Percentiles rank a stretch among this genome's conserved stretches.
phyloP scores from a whole-genome alignment of 2,888 invertebrate genomes.

The Balanococcus diminutus region DNA sequence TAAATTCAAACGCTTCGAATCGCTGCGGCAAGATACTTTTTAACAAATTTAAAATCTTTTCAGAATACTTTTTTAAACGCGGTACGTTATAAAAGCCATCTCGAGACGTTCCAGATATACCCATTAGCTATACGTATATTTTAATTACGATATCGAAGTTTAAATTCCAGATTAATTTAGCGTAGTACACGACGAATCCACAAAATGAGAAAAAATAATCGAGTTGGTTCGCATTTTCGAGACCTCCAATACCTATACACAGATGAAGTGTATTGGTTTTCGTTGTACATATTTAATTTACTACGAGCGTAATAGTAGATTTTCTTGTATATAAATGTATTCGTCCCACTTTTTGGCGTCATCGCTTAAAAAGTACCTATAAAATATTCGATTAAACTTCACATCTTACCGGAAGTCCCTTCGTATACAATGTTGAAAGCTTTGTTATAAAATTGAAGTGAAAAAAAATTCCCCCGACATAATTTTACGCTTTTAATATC shows the following conservation, averaged over 20 bases:
- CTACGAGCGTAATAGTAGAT: not conserved
- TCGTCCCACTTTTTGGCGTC: not conserved
- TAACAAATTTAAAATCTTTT: slow-evolving; percentile 23
- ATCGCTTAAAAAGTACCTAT: not conserved
- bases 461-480: not conserved
- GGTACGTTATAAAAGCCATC: not conserved
- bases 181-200: not conserved
- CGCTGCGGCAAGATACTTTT: not conserved
- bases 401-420: not conserved
- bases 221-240: not conserved
- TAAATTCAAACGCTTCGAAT: slow-evolving; percentile 19
- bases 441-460: not conserved
- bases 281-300: no score
- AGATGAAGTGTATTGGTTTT: not conserved
- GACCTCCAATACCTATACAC: not conserved
- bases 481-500: slow-evolving; percentile 27
- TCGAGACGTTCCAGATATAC: not conserved
- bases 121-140: slow-evolving; percentile 8
- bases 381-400: not conserved
- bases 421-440: not conserved
- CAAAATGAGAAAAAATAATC: slow-evolving; percentile 13
- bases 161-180: slow-evolving; percentile 16
- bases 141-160: slow-evolving; percentile 7
- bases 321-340: not conserved
- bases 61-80: not conserved